Evolutionary conservation across 2,888 invertebrate species (phyloP).

Genomic region (Acrocyrtus sp.): DNA sequence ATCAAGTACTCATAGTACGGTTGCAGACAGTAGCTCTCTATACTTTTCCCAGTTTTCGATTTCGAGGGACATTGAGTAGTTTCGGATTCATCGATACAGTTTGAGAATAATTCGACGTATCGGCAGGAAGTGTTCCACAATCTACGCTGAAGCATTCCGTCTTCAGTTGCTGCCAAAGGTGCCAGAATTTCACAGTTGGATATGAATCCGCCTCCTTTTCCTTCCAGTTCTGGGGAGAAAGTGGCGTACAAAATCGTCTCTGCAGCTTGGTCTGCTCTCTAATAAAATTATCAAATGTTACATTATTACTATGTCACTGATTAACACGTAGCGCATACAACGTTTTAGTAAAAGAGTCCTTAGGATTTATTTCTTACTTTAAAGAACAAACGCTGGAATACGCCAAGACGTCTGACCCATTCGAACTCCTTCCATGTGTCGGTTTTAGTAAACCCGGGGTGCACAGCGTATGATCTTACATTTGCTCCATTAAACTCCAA

Average conservation of each 20-base stretch:
- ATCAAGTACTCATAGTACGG: constrained; percentile 51
- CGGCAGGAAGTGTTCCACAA: constrained; percentile 74
- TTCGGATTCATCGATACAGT: constrained; percentile 17
- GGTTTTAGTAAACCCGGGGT: constrained; percentile 84
- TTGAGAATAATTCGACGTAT: constrained; percentile 21
- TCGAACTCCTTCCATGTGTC: constrained; percentile 32
- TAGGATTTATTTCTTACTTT: constrained; percentile 19
- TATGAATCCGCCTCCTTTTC: constrained; percentile 82
- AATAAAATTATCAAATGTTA: constrained; percentile 64
- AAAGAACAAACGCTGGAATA: constrained; percentile 36
- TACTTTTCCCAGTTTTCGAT: constrained; percentile 3
- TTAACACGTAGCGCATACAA: neutral
- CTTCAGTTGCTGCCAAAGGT: constrained; percentile 70
- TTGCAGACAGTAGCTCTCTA: constrained; percentile 30
- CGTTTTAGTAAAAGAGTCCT: neutral
- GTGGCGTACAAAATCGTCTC: constrained; percentile 80
- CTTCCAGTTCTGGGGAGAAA: constrained; percentile 78
- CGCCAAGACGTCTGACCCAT: constrained; percentile 38
- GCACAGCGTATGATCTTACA: constrained; percentile 79
- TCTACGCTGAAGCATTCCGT: constrained; percentile 72
- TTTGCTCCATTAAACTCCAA: constrained; percentile 70
- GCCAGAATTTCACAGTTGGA: constrained; percentile 74
- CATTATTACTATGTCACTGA: neutral
- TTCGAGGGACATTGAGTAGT: neutral
- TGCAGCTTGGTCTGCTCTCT: constrained; percentile 83